Conservation (phyloP, 1,140 invertebrate species). For the Caenorhabditis brenneri region DNA sequence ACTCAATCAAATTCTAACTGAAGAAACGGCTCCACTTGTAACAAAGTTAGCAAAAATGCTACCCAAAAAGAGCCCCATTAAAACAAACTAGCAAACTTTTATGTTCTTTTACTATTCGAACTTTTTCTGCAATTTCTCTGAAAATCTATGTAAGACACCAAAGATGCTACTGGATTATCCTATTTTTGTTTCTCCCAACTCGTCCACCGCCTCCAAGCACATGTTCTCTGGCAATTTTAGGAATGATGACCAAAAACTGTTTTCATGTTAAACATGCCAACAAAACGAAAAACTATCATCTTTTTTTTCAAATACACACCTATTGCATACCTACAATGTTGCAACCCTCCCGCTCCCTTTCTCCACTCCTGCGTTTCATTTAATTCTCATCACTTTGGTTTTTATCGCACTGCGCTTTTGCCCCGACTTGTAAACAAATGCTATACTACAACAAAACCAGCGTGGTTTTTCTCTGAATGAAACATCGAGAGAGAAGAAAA, state of each 20-base stretch:
- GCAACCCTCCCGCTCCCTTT: neutral
- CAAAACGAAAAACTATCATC: neutral
- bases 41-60: no score
- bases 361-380: neutral
- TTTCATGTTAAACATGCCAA: neutral
- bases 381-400: neutral
- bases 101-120: no score
- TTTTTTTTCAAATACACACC: neutral
- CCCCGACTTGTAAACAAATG: slow-evolving; percentile 2
- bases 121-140: no score
- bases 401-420: neutral
- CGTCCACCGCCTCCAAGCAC: neutral
- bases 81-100: no score
- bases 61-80: no score
- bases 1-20: no score
- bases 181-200: neutral
- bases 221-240: neutral
- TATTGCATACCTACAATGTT: slow-evolving; percentile 33
- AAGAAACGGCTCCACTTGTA: no score
- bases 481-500: neutral
- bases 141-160: neutral
- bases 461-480: neutral
- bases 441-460: neutral
- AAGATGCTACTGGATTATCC: neutral
- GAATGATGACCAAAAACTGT: neutral